Base-by-base conservation (phyloP, 2,797 vertebrate genomes). In the Pempheris klunzingeri region DNA sequence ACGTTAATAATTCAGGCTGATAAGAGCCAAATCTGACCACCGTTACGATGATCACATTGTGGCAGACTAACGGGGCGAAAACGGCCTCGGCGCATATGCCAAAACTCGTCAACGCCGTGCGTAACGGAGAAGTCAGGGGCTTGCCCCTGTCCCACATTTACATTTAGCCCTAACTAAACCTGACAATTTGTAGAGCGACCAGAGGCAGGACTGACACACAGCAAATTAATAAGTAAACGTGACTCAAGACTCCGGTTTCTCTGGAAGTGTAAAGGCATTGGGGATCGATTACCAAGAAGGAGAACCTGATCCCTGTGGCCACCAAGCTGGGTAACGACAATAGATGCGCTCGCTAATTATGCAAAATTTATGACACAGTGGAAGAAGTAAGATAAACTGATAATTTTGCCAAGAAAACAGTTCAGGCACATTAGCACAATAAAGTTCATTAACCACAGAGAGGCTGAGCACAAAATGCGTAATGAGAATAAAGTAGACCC, bases 161-260 rank as follows among this genome's bases (percentile, higher is more conserved):
- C 81, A 86, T 86, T 84, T 76, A 83, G 82, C 69, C 57, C 69
- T 0, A 54, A 84, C 77, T 91, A 89, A 91, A 90, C 81, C 70
- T n/a, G 67, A 77, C 84, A 87, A 89, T 89, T 91, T 90, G 90
- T 90, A 78, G 69, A 81, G 70, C 46, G 74, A 58, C 53, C 75
- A 66, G 61, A 72, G 77, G 82, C 78, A 81, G 77, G 59, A 76
- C 64, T 64, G 85, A 89, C 88, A 92, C 74, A 64, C 64, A 50
- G 76, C 81, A 54, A 53, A 89, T 95, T 41, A 95, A 95, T 95
- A 92, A 94, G 79, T 94, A 81, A 94, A 89, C 53, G 77, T 49
- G 71, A 78, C 36, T 65, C 24, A 46, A 78, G 91, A 81, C 81
- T 95, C 91, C 59, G 65, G 83, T 95, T 91, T 92, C 93, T 61